A percentile compares a stretch with the other conserved stretches of the same genome.
These are phyloP conservation scores for Ephestia elutella DNA, from an alignment of 1,140 invertebrate genomes.

Conservation along the genomic window DNA sequence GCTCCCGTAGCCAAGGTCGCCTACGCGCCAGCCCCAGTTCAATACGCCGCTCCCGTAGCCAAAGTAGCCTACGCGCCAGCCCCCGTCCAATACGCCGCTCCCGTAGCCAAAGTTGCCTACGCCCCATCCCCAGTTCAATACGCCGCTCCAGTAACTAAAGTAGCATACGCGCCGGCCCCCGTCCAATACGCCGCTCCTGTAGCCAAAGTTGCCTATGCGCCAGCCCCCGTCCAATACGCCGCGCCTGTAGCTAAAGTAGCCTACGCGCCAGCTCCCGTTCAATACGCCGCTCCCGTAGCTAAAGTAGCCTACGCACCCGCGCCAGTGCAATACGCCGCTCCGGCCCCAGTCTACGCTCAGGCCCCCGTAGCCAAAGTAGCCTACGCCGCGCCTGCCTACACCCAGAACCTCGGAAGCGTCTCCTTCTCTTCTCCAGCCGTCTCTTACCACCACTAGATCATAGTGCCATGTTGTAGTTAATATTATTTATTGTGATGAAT, in stretches of 20 bases:
- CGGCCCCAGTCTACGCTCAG: conserved; percentile 17
- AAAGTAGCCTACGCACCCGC: conserved; percentile 33
- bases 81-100: conserved; percentile 19
- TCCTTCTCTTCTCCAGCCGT: conserved; percentile 46
- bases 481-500: conserved; percentile 47
- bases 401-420: conserved; percentile 31
- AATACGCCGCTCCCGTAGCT: conserved; percentile 8
- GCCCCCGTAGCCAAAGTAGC: conserved; percentile 17
- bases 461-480: conserved; percentile 21
- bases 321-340: conserved; percentile 14
- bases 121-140: conserved; percentile 15
- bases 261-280: conserved; percentile 26
- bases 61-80: conserved; percentile 9
- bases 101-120: conserved; percentile 18
- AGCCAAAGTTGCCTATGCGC: conserved; percentile 15
- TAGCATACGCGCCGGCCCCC: conserved; percentile 20
- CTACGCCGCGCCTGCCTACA: conserved; percentile 19
- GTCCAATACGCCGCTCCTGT: conserved; percentile 18
- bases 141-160: conserved; percentile 16
- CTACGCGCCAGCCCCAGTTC: conserved; percentile 22
- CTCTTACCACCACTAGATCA: conserved; percentile 50
- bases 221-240: conserved; percentile 14
- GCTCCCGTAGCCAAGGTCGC: conserved; percentile 24
- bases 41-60: conserved; percentile 18
- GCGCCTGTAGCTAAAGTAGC: conserved; percentile 8